These are phyloP conservation scores for Plumapathes pennacea DNA, from an alignment of 92 coral and sea anemone species.

Conservation along the genomic window DNA sequence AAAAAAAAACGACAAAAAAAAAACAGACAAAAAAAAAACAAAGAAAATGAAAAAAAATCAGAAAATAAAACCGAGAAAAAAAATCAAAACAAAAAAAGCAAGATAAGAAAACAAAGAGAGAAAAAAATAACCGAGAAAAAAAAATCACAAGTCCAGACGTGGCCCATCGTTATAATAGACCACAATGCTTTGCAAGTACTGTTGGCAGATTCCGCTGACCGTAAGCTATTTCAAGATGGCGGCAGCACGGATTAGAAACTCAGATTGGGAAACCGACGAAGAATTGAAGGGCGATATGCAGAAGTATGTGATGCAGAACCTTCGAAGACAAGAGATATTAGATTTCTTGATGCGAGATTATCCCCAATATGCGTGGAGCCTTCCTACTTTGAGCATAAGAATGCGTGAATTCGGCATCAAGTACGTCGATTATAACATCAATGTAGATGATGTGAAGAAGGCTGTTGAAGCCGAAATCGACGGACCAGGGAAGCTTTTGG, in stretches of 20 bases:
- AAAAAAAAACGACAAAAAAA: no score
- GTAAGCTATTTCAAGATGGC: background rate
- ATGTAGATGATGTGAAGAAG: slow-evolving; percentile 9
- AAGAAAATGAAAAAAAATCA: no score
- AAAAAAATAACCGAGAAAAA: background rate
- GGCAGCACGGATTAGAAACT: slow-evolving; percentile 33
- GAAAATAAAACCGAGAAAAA: no score
- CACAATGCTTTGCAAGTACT: background rate
- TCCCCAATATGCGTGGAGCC: no score
- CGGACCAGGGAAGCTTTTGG: slow-evolving; percentile 30
- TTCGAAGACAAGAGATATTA: slow-evolving; percentile 24
- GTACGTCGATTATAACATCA: slow-evolving; percentile 14
- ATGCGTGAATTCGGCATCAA: no score
- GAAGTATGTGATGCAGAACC: slow-evolving; percentile 34
- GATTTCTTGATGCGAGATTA: no score
- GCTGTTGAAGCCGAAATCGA: slow-evolving; percentile 6
- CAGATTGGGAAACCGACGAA: slow-evolving; percentile 28
- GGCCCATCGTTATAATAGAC: no score
- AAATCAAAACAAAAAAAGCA: background rate
- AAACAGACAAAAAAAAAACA: no score
- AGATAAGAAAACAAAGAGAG: no score
- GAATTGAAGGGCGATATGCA: slow-evolving; percentile 20
- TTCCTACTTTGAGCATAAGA: no score
- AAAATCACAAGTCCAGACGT: background rate
- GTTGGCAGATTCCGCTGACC: background rate